Conservation (phyloP, 2,888 invertebrate genomes). For the Apodemia duryi region DNA sequence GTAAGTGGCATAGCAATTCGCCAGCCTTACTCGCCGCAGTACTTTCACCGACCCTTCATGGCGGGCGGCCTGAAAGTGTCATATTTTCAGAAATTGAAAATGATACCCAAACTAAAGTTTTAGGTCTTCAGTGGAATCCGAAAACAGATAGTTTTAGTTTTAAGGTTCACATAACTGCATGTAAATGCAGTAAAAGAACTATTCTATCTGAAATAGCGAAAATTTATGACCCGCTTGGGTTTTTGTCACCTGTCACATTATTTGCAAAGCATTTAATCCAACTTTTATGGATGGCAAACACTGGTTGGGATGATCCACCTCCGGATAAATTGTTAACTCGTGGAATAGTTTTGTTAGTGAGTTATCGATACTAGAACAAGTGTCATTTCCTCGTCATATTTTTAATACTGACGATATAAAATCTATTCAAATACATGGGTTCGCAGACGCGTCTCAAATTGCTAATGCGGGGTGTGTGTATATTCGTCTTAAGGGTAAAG, state of each 20-base stretch:
- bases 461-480: neutral
- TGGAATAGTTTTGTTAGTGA: neutral
- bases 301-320: neutral
- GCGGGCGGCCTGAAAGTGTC: neutral
- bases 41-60: neutral
- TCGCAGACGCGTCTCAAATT: neutral
- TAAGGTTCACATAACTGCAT: neutral
- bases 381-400: neutral
- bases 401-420: neutral
- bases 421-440: neutral
- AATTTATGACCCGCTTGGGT: neutral
- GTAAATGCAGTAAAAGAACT: neutral
- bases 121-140: slow-evolving; percentile 8
- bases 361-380: neutral
- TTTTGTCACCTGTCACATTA: neutral
- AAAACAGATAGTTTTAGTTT: neutral
- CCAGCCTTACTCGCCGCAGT: too few species aligned
- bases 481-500: neutral
- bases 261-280: slow-evolving; percentile 2
- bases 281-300: neutral
- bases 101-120: neutral
- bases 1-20: slow-evolving; percentile 1
- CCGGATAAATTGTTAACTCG: slow-evolving; percentile 12
- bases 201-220: neutral
- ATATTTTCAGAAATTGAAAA: neutral